Conservation (phyloP, 2,888 invertebrate genomes). For the Lobophora halterata region DNA sequence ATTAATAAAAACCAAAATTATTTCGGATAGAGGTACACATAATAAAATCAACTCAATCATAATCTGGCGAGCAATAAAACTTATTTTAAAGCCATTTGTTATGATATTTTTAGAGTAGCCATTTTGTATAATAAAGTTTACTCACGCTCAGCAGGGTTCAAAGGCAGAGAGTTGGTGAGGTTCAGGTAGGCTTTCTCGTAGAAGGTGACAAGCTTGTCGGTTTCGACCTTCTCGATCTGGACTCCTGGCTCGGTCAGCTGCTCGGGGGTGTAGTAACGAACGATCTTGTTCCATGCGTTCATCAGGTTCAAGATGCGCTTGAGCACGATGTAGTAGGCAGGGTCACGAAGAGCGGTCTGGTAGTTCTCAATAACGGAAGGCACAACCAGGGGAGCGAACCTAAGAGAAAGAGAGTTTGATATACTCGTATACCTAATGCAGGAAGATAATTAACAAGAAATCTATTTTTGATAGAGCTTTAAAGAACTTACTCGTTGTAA, state of each 20-base stretch:
- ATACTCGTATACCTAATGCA: no score
- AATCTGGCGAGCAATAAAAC: no score
- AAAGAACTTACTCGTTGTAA: slow-evolving; percentile 41
- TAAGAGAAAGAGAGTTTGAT: slow-evolving; percentile 24
- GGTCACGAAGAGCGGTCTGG: slow-evolving; percentile 84
- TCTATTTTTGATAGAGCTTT: no score
- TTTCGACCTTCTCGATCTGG: slow-evolving; percentile 81
- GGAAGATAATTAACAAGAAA: no score
- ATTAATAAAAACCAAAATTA: no score
- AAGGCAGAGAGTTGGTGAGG: slow-evolving; percentile 57
- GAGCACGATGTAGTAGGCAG: slow-evolving; percentile 85
- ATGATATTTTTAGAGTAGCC: not conserved
- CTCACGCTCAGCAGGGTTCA: slow-evolving; percentile 16
- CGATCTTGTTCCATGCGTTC: slow-evolving; percentile 78
- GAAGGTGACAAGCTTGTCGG: slow-evolving; percentile 84
- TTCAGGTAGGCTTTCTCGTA: slow-evolving; percentile 84
- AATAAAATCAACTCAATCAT: no score
- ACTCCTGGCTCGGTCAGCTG: slow-evolving; percentile 83
- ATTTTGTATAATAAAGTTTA: not conserved
- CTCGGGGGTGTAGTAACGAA: slow-evolving; percentile 82
- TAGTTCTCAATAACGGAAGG: slow-evolving; percentile 84
- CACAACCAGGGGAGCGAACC: slow-evolving; percentile 61
- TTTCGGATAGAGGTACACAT: no score
- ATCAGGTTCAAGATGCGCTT: slow-evolving; percentile 81
- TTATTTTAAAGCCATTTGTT: no score